Conservation (phyloP, 2,888 invertebrate genomes). For the Sinopyrophorus schimmeli region DNA sequence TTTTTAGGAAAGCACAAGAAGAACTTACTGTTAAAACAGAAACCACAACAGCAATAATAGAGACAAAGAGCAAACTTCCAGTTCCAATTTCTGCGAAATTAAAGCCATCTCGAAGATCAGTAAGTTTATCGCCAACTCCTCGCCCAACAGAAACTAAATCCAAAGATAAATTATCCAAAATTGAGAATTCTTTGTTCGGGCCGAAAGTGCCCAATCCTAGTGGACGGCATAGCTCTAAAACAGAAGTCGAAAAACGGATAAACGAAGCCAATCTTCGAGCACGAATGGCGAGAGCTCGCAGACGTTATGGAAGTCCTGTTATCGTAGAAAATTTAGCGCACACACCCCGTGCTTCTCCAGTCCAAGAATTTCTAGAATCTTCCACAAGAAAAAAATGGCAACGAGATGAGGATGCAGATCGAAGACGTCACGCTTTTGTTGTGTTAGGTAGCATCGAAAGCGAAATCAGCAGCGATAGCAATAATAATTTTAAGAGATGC, state of each 20-base stretch:
- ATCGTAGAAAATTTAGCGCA: constrained; percentile 42
- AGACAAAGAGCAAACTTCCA: constrained; percentile 5
- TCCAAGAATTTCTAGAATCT: constrained; percentile 20
- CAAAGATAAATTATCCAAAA: constrained; percentile 29
- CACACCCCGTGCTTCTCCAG: constrained; percentile 31
- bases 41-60: too few relatives aligned
- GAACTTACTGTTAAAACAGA: too few relatives aligned
- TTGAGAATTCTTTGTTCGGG: constrained; percentile 23
- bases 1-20: too few relatives aligned
- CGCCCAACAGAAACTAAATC: constrained; percentile 27
- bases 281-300: constrained; percentile 3
- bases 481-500: constrained; percentile 32
- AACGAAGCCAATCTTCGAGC: not conserved
- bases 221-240: not conserved
- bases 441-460: constrained; percentile 30
- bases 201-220: constrained; percentile 15
- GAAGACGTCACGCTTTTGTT: constrained; percentile 41
- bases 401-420: constrained; percentile 17
- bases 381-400: constrained; percentile 4
- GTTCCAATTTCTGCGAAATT: not conserved
- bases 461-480: constrained; percentile 31
- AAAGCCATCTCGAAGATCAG: not conserved
- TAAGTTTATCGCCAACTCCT: constrained; percentile 25
- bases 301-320: constrained; percentile 46
- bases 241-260: not conserved